Base-by-base conservation (phyloP, 2,888 invertebrate species). In the Platypus cylindrus region DNA sequence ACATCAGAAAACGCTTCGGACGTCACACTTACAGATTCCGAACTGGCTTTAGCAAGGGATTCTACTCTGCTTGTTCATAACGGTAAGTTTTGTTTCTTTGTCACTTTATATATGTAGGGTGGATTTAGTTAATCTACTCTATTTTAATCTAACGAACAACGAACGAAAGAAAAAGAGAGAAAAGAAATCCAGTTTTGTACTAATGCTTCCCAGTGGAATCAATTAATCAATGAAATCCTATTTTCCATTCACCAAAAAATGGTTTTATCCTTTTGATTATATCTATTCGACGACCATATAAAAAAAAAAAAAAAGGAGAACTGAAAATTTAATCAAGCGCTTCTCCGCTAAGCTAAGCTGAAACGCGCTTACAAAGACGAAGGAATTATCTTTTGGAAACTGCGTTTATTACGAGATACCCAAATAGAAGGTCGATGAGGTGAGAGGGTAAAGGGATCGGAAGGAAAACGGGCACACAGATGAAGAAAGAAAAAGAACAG, bases 1-100 rank as follows among this genome's bases (percentile, higher is more conserved):
- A 79, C 80, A 27, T 79, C 82, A 45, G 84, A 84, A 60, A 82
- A 83, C 77, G 81, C 79, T 45, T 84, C 83, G 45, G 82, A 83
- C 73, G 82, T 81, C 25, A 83, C 84, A 16, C 71, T 84, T 53
- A 84, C 83, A 22, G 85, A 84, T 63, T 80, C 82, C 14, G 85
- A 85, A 66, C 68, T 82, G 58, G 82, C 83, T 52, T 70, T 83
- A 51, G 81, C 82, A 54, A 72, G 83, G 58, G 82, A 83, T 57
- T 80, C 78, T 30, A 82, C 83, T 47, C 73, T 83, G 48, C 77
- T 83, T 50, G 78, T 82, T 49, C 81, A 83, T 70, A 83, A 82
- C 78, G 83, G 83, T 83, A 47, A 71, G 75, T 65, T 13, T 2
- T 32, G 11, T 5, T 3, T n/a, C n/a, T n/a, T 8, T 7, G 12